Base-by-base conservation (phyloP, 1,140 invertebrate species). In the Frieseomelitta varia region DNA sequence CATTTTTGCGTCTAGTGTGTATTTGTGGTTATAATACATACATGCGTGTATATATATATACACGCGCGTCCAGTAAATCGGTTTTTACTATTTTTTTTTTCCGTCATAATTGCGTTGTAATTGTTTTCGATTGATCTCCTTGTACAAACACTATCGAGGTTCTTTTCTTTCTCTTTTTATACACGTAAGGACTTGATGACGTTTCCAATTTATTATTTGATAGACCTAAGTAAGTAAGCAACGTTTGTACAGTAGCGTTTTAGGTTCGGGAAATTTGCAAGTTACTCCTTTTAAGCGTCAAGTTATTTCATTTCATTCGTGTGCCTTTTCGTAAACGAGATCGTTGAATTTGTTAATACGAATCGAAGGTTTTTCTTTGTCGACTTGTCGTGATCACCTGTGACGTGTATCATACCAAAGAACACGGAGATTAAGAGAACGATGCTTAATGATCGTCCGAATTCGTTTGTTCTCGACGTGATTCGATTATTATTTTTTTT, bases 361-460 rank as follows among this genome's bases (percentile, higher is more conserved):
- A 30, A 30, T 58, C 39, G n/a, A 61, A 53, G 27, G 78, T 15
- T 24, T 76, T 55, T 47, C 39, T 30, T 47, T 10, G 17, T 56
- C n/a, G 17, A 21, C 30, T 77, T 10, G n/a, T 34, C 51, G 55
- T 53, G 67, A 82, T 67, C 67, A n/a, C 76, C 56, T 81, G n/a
- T n/a, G 51, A 47, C 53, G 56, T 55, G 55, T 65, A 65, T 19
- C 30, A 63, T 79, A 79, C 75, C 75, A 83, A 83, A 78, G 81
- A 83, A 69, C 21, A 63, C 53, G 34, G 55, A 71, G 67, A 67
- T 61, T 58, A 71, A 39, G 39, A 47, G 68, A 72, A 51, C 24
- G 69, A 69, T 17, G 53, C 21, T 51, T 47, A 47, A 51, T 34
- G 58, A 71, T 83, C 30, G 39, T 78, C n/a, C 15, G 75, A 30